These are phyloP conservation scores for Platysteira castanea DNA, from an alignment of 2,113 vertebrate genomes.

Conservation along the genomic window DNA sequence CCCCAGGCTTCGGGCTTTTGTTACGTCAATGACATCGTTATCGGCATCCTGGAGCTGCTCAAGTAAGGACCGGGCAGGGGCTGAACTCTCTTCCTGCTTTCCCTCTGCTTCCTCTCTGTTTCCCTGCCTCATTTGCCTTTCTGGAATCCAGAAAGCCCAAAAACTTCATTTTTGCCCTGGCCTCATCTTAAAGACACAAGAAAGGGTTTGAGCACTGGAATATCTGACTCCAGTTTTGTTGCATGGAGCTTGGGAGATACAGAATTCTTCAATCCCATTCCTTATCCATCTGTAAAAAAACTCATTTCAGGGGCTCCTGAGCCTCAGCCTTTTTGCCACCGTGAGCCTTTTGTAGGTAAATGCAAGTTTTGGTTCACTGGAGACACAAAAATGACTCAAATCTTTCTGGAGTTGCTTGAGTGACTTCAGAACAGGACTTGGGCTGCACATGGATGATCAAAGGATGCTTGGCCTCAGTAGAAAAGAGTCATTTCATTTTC, in stretches of 20 bases:
- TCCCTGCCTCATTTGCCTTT: background rate
- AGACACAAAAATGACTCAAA: background rate
- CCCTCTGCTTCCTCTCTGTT: background rate
- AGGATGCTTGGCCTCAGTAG: background rate
- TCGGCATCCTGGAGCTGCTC: conserved; percentile 95
- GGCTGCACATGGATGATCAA: background rate
- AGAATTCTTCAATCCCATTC: background rate
- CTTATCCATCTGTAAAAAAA: background rate
- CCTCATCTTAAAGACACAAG: background rate
- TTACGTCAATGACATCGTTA: conserved; percentile 98
- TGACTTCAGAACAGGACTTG: background rate
- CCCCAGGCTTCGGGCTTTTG: conserved; percentile 94
- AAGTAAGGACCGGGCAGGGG: conserved; percentile 79
- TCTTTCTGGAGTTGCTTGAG: background rate
- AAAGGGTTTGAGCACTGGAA: background rate
- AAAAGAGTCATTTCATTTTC: background rate
- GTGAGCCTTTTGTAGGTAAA: background rate
- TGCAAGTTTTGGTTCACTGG: background rate
- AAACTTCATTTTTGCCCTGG: background rate
- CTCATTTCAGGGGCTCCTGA: background rate
- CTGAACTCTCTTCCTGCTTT: background rate
- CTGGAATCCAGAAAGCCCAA: background rate
- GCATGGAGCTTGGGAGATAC: background rate
- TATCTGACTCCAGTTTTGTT: background rate
- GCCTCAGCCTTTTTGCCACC: background rate